phyloP scores from a whole-genome alignment of 2,888 invertebrate species.

The Therioaphis trifolii region DNA sequence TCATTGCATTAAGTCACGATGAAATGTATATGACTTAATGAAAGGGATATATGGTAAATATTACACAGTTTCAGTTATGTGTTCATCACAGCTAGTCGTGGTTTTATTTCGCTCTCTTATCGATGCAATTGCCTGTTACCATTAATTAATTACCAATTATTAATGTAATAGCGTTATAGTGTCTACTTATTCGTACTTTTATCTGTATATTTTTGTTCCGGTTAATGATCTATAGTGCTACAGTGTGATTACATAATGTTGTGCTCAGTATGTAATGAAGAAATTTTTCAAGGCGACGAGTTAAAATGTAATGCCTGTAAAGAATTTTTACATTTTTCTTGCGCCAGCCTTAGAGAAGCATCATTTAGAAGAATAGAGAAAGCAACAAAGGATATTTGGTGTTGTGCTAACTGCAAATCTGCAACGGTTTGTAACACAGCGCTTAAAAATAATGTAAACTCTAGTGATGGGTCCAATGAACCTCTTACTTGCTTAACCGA shows the following conservation, averaged over 20 bases:
- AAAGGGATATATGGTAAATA: no score
- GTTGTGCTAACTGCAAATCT: not conserved
- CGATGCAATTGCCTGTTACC: no score
- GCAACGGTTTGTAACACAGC: not conserved
- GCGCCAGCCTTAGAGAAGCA: not conserved
- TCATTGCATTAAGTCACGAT: no score
- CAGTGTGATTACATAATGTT: not conserved
- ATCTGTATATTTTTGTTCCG: no score
- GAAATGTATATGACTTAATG: no score
- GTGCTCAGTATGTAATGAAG: not conserved
- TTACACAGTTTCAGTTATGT: no score
- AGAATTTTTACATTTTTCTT: not conserved
- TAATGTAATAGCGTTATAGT: no score
- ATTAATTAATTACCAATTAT: no score
- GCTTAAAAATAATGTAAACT: not conserved
- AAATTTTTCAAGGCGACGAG: not conserved
- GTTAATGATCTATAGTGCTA: not conserved
- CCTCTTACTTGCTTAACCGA: not conserved
- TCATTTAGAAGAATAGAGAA: not conserved
- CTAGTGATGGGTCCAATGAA: not conserved
- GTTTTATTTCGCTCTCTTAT: no score
- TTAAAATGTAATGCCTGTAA: not conserved
- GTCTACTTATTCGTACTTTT: no score
- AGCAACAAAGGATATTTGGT: not conserved
- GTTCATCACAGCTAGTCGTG: no score